Evolutionary conservation across 2,113 vertebrate genomes (phyloP), one percentile per base, ranked within the genome.

Genomic region (Gasterosteus aculeatus): DNA sequence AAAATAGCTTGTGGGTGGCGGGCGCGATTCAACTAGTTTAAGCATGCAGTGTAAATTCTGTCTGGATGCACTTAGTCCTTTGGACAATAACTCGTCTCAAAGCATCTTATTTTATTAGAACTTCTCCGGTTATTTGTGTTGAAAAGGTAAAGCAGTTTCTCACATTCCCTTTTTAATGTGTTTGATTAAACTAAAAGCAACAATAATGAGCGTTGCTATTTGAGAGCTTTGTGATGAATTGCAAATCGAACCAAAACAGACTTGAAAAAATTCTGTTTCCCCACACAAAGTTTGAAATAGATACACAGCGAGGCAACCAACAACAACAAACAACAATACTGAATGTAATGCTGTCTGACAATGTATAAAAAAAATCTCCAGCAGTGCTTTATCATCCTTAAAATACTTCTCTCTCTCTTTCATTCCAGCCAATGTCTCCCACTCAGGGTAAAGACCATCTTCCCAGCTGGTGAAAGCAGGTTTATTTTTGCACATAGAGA

Each of bases 371-470:
- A 33, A 51, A 64, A 29, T 71, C 22, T 26, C 22, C 41, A 33
- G 61, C 76, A 82, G 31, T 69, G 76, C 22, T 62, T 66, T 41
- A 79, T 77, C 58, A 62, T 68, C 64, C 78, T 88, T 71, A 74
- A 90, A 89, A 88, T 88, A 87, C 29, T 70, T 68, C 57, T 74
- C 71, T 62, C 39, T 85, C 47, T 81, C 72, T 89, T 90, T 82
- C 38, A 39, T 67, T 89, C 61, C 58, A 85, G 84, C 86, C 84
- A 85, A 56, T 63, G 47, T 74, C 90, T 79, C 91, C 91, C 85
- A 92, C 91, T 85, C 91, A 85, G 83, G 89, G 60, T 82, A 87
- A 86, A 91, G 88, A 87, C 60, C 85, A 85, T 81, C 75, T 69
- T 87, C 81, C 86, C 84, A 86, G 87, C 81, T 85, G 85, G 81